Conservation (phyloP, 2,888 invertebrate genomes). For the Fissipunctia ypsillon region DNA sequence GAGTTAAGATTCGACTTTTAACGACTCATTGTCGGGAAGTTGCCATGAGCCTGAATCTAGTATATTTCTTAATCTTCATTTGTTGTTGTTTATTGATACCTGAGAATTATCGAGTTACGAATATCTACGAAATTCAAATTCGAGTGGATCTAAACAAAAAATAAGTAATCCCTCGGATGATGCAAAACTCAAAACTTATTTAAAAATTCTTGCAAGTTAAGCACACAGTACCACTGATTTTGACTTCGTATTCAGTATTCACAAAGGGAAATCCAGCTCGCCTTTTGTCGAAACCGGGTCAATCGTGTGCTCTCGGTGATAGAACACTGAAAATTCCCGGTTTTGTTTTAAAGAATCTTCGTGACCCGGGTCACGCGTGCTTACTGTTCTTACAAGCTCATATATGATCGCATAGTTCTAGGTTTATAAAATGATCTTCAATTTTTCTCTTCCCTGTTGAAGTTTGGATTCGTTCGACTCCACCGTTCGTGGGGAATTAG, state of each 20-base stretch:
- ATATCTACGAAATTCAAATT: background rate
- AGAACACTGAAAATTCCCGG: background rate
- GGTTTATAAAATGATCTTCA: background rate
- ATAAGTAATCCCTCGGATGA: background rate
- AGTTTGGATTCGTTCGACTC: background rate
- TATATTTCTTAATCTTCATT: background rate
- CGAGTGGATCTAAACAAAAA: background rate
- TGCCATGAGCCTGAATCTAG: background rate
- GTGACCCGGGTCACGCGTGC: background rate
- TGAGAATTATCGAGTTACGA: background rate
- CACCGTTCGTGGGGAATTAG: no score
- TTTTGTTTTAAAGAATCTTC: conserved; percentile 7
- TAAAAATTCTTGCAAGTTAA: background rate
- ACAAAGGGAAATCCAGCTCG: conserved; percentile 29
- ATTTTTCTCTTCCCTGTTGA: background rate
- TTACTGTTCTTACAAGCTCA: background rate
- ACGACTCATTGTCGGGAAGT: conserved; percentile 13
- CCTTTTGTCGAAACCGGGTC: conserved; percentile 50
- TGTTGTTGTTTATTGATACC: background rate
- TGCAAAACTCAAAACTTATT: background rate
- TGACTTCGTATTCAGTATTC: background rate
- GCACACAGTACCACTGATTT: conserved; percentile 4
- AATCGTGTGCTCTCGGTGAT: conserved; percentile 38
- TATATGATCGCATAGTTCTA: background rate
- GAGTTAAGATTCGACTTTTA: background rate